Evolutionary conservation across 2,888 invertebrate genomes (phyloP).

Genomic region (Trimorus sp.): DNA sequence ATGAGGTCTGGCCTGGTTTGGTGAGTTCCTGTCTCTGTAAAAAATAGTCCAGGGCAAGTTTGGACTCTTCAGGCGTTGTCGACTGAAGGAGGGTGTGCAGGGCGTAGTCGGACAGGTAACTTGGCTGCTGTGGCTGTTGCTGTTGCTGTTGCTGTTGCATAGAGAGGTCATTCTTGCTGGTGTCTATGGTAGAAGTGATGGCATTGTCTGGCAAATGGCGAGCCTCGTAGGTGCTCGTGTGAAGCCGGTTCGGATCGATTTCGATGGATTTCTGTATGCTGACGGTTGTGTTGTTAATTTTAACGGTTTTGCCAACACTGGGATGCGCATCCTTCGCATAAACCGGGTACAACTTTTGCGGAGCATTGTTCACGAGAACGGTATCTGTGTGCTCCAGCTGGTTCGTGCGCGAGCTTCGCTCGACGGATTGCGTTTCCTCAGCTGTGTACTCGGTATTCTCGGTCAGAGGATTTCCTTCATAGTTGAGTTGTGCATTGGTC

Average conservation of each 20-base stretch:
- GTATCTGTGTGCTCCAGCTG: conserved; percentile 38
- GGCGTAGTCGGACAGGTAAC: conserved; percentile 63
- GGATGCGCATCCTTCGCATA: conserved; percentile 43
- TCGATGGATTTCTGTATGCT: conserved; percentile 53
- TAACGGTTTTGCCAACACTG: conserved; percentile 2
- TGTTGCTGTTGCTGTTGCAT: conserved; percentile 15
- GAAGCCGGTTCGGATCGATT: conserved; percentile 25
- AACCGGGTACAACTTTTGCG: conserved; percentile 68
- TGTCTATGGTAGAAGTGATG: conserved; percentile 16
- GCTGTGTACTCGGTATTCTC: conserved; percentile 77
- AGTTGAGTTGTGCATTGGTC: conserved; percentile 74
- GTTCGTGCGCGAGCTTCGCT: conserved; percentile 67
- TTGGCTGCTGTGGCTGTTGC: conserved; percentile 19
- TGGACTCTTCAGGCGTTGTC: conserved; percentile 76
- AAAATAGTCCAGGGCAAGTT: conserved; percentile 73
- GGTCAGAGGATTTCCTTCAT: conserved; percentile 78
- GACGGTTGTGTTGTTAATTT: conserved; percentile 24
- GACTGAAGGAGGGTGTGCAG: conserved; percentile 75
- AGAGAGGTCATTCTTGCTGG: conserved; percentile 35
- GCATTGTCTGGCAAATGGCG: conserved; percentile 35
- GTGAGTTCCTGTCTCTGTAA: conserved; percentile 66
- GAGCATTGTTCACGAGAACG: conserved; percentile 50
- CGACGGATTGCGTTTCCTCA: conserved; percentile 73
- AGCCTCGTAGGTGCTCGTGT: conserved; percentile 22
- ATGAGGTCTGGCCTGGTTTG: no score